A percentile compares a stretch with the other conserved stretches of the same genome.
These are phyloP conservation scores for Theristus sp. DNA, from an alignment of 2,888 invertebrate species.

Conservation along the genomic window DNA sequence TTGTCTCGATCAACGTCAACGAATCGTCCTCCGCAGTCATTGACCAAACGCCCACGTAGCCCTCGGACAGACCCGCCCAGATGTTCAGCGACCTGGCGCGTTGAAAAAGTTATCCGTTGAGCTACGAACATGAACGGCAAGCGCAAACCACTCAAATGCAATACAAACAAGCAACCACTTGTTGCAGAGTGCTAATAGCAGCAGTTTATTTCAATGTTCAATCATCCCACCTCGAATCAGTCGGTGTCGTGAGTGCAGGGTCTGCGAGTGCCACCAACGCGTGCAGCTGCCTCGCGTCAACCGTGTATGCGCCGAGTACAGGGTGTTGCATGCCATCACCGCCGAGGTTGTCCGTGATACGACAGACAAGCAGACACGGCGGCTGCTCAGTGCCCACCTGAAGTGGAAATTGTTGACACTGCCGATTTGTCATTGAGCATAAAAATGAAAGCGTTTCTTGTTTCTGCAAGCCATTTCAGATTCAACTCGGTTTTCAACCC, in stretches of 20 bases:
- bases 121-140: too few relatives aligned
- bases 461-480: too few relatives aligned
- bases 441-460: too few relatives aligned
- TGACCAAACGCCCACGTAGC: conserved; percentile 56
- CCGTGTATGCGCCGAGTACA: not conserved
- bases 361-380: conserved; percentile 6
- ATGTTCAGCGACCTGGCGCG: conserved; percentile 42
- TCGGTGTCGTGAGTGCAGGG: not conserved
- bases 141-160: too few relatives aligned
- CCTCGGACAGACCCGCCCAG: conserved; percentile 71
- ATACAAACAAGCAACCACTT: too few relatives aligned
- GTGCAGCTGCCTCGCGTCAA: not conserved
- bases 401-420: too few relatives aligned
- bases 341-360: conserved; percentile 4
- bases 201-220: too few relatives aligned
- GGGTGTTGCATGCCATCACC: not conserved
- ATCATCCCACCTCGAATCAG: not conserved
- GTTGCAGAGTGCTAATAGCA: too few relatives aligned
- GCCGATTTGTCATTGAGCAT: too few relatives aligned
- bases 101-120: too few relatives aligned
- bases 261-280: not conserved
- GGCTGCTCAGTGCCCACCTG: conserved; percentile 4
- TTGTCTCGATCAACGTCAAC: not conserved
- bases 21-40: conserved; percentile 38
- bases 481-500: too few relatives aligned